These are phyloP conservation scores for Drosophila kurseongensis DNA, from an alignment of 1,140 invertebrate species.

Conservation along the genomic window DNA sequence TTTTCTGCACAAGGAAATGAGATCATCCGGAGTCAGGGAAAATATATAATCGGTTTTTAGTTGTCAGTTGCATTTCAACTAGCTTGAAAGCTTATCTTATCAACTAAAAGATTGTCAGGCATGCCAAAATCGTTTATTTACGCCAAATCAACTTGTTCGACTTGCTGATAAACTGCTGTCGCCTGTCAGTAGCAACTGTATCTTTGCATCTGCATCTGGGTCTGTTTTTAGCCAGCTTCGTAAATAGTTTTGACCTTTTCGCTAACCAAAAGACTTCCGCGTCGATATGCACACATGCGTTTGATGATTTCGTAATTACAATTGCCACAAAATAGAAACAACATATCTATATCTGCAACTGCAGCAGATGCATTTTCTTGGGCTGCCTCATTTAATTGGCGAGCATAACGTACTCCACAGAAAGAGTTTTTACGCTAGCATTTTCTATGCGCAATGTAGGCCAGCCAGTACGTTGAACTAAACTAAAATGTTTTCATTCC, in stretches of 20 bases:
- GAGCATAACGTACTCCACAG: slow-evolving; percentile 8
- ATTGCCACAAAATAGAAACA: slow-evolving; percentile 45
- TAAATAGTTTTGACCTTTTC: slow-evolving; percentile 53
- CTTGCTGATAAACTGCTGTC: slow-evolving; percentile 18
- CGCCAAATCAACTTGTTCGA: slow-evolving; percentile 24
- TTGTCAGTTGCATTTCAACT: slow-evolving; percentile 21
- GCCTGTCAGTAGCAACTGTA: slow-evolving; percentile 13
- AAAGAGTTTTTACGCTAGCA: slow-evolving; percentile 45
- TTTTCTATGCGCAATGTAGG: slow-evolving; percentile 67
- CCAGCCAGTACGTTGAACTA: slow-evolving; percentile 83
- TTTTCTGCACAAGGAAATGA: slow-evolving; percentile 67
- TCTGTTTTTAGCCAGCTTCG: slow-evolving; percentile 17
- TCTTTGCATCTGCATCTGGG: slow-evolving; percentile 12
- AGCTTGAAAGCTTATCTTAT: slow-evolving; percentile 44
- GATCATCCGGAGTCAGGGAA: slow-evolving; percentile 37
- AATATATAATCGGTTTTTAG: slow-evolving; percentile 17
- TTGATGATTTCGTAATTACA: slow-evolving; percentile 69
- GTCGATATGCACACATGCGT: slow-evolving; percentile 52
- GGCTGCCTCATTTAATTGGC: slow-evolving; percentile 58
- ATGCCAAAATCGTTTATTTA: slow-evolving; percentile 39
- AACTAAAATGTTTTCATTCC: slow-evolving; percentile 23
- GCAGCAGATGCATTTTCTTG: slow-evolving; percentile 30
- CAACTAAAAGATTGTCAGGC: slow-evolving; percentile 7
- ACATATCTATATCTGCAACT: slow-evolving; percentile 12
- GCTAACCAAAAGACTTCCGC: slow-evolving; percentile 48